These are phyloP conservation scores for Ctenopoma multispine DNA, from an alignment of 2,797 vertebrate genomes.

Conservation along the genomic window DNA sequence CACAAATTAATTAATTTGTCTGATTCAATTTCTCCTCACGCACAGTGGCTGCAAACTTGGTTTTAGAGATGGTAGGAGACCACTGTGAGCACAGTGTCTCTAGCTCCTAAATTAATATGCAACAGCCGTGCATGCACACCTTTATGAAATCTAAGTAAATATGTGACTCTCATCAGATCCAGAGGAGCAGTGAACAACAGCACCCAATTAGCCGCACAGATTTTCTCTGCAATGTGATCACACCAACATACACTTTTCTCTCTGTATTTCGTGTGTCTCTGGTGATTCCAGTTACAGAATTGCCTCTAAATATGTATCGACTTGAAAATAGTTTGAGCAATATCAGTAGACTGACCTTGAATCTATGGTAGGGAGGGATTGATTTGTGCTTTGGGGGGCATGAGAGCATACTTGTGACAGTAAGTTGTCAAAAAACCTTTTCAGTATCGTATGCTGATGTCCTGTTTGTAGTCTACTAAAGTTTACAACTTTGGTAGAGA, in stretches of 20 bases:
- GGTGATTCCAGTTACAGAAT: slow-evolving; percentile 15
- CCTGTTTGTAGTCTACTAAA: slow-evolving; percentile 15
- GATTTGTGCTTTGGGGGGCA: slow-evolving; percentile 59
- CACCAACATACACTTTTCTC: background rate
- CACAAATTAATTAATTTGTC: background rate
- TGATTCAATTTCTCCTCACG: background rate
- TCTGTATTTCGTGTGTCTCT: slow-evolving; percentile 7
- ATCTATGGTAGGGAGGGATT: slow-evolving; percentile 45
- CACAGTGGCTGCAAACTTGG: slow-evolving; percentile 6
- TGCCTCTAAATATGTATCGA: slow-evolving; percentile 45
- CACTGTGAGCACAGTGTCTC: background rate
- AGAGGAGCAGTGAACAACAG: slow-evolving; percentile 8
- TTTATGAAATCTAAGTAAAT: slow-evolving; percentile 40
- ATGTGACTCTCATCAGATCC: slow-evolving; percentile 9
- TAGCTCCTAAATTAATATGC: slow-evolving; percentile 23
- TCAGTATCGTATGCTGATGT: slow-evolving; percentile 53
- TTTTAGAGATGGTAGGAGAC: background rate
- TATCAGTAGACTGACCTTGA: slow-evolving; percentile 53
- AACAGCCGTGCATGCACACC: background rate
- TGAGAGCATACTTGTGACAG: slow-evolving; percentile 53
- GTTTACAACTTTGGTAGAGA: slow-evolving; percentile 46
- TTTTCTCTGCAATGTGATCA: slow-evolving; percentile 11
- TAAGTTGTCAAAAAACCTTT: slow-evolving; percentile 61
- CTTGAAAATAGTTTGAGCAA: slow-evolving; percentile 37
- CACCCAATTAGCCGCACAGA: slow-evolving; percentile 16